Conservation (phyloP, 2,797 vertebrate species). For the Alcedo atthis region DNA sequence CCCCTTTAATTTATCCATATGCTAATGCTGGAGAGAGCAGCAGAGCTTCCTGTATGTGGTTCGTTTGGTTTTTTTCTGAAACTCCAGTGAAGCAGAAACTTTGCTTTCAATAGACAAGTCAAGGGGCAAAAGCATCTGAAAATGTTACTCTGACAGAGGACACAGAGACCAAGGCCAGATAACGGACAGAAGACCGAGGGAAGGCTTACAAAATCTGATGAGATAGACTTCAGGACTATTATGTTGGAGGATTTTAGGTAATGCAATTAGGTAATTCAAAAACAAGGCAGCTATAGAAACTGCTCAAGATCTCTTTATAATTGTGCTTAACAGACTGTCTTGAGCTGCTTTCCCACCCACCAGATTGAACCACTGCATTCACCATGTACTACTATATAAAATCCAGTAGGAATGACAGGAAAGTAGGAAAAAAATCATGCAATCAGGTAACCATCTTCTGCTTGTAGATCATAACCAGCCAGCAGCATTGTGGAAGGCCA, state of each 20-base stretch:
- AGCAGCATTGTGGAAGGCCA: neutral
- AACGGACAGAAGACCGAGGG: neutral
- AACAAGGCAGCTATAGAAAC: neutral
- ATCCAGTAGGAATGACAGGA: neutral
- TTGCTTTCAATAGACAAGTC: neutral
- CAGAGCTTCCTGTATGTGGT: neutral
- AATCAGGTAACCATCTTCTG: neutral
- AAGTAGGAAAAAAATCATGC: neutral
- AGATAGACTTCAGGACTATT: neutral
- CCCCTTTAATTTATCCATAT: neutral
- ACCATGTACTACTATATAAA: neutral
- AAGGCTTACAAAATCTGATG: neutral
- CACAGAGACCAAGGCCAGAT: neutral
- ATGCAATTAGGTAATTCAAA: neutral
- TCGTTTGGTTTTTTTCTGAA: neutral
- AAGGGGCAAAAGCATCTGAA: neutral
- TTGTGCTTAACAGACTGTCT: neutral
- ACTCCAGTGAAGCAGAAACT: neutral
- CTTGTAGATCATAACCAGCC: neutral
- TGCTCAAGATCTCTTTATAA: neutral
- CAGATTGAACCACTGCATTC: neutral
- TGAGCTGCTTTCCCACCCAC: neutral
- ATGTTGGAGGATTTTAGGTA: neutral
- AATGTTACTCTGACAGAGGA: neutral
- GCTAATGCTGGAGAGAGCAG: neutral